Evolutionary conservation across 2,888 invertebrate species (phyloP), one percentile per base, ranked within the genome.

Genomic region (Enchytraeus crypticus): DNA sequence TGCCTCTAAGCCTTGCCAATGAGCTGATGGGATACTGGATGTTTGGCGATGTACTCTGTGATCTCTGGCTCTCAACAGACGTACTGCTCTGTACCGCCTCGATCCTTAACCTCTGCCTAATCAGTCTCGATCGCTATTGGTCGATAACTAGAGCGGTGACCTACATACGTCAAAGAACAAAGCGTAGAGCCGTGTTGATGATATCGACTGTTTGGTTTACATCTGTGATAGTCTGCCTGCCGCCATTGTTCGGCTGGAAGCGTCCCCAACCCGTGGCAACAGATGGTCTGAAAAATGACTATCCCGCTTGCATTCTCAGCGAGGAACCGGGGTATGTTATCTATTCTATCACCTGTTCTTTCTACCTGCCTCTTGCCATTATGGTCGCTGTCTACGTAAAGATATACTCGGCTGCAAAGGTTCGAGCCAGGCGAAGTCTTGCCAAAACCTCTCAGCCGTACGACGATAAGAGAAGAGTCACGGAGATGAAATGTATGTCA

Each of bases 311-410:
- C 68, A 66, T 71, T 38, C 67, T 79, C 14, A 93, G 92, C 74
- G 90, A 91, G 77, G 93, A 96, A 82, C 87, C 93, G 74, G 95
- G 96, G 68, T 97, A 98, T 84, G 96, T 97, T 76, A 83, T 97
- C 63, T 98, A 97, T 82, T 97, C 96, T 26, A 92, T 96, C 26
- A 85, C 95, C 74, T 97, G 97, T 72, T 97, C 96, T 75, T 98
- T 98, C 85, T 98, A 93, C 85, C 92, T 98, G 79, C 97, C 98
- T 65, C 92, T 93, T 76, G 91, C 95, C 80, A 93, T 98, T 79
- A 97, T 98, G 96, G 95, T 97, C 76, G 95, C 97, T 82, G 98
- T 98, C 66, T 98, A 98, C 83, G 92, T 93, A 81, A 87, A 95
- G 81, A 97, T 98, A 83, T 98, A 95, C 83, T 90, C 87, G 82